A percentile compares a stretch with the other conserved stretches of the same genome.
phyloP scores from a whole-genome alignment of 2,797 vertebrate genomes.

The Myotis findleyi region DNA sequence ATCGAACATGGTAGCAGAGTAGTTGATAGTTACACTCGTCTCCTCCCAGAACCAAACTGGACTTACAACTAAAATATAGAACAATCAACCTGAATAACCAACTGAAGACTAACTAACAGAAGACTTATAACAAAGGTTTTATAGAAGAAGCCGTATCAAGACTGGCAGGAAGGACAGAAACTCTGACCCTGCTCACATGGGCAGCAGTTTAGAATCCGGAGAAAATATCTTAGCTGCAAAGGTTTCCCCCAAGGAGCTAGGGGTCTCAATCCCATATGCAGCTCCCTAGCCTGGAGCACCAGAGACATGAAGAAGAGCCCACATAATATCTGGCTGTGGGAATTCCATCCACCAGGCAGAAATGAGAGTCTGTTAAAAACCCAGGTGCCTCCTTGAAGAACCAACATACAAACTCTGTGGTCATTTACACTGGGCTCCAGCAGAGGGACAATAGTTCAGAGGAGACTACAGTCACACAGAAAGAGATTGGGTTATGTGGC shows the following conservation, averaged over 20 bases:
- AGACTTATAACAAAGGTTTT: background rate
- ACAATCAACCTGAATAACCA: background rate
- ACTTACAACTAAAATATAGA: background rate
- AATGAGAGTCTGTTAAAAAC: background rate
- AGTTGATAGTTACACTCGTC: background rate
- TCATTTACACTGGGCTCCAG: background rate
- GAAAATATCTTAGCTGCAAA: background rate
- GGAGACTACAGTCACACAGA: background rate
- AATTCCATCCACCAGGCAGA: background rate
- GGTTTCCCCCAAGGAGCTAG: background rate
- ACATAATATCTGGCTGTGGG: background rate
- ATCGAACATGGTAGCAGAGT: background rate
- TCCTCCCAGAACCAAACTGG: background rate
- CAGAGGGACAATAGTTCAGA: background rate
- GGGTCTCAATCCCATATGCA: background rate
- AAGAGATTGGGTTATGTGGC: background rate
- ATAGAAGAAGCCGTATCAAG: background rate
- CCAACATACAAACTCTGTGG: background rate
- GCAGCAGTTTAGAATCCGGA: background rate
- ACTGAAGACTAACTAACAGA: background rate
- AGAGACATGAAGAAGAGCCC: background rate
- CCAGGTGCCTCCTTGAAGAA: background rate
- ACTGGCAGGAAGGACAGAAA: background rate
- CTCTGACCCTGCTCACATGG: background rate
- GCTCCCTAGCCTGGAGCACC: background rate